phyloP scores from a whole-genome alignment of 2,888 invertebrate genomes.

The Portevinia maculata region DNA sequence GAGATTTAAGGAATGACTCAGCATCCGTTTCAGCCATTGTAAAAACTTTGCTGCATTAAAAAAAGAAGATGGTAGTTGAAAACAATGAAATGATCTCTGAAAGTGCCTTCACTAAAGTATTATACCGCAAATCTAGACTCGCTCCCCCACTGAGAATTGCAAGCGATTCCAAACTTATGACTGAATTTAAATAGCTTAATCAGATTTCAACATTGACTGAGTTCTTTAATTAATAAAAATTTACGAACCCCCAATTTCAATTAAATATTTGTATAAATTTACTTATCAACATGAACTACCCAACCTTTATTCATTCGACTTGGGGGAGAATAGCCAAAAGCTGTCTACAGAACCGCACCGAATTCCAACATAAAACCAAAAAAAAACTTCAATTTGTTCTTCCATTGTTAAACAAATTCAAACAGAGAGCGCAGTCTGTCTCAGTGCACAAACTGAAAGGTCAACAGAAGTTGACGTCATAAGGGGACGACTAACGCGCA shows the following conservation, averaged over 20 bases:
- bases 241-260: background rate
- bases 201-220: background rate
- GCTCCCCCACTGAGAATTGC: too few species aligned
- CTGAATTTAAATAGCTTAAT: slow-evolving; percentile 23
- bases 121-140: background rate
- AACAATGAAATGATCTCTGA: too few species aligned
- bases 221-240: background rate
- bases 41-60: too few species aligned
- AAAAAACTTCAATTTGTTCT: background rate
- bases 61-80: too few species aligned
- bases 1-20: too few species aligned
- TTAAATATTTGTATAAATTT: slow-evolving; percentile 32
- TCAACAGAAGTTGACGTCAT: background rate
- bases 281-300: slow-evolving; percentile 4
- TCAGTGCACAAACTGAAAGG: background rate
- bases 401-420: slow-evolving; percentile 25
- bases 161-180: background rate
- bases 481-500: background rate
- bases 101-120: too few species aligned
- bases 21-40: too few species aligned
- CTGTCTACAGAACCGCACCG: background rate
- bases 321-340: background rate
- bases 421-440: background rate
- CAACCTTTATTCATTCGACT: background rate
- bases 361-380: background rate